Conservation (phyloP, 2,888 invertebrate species). For the Osmoderma eremita region DNA sequence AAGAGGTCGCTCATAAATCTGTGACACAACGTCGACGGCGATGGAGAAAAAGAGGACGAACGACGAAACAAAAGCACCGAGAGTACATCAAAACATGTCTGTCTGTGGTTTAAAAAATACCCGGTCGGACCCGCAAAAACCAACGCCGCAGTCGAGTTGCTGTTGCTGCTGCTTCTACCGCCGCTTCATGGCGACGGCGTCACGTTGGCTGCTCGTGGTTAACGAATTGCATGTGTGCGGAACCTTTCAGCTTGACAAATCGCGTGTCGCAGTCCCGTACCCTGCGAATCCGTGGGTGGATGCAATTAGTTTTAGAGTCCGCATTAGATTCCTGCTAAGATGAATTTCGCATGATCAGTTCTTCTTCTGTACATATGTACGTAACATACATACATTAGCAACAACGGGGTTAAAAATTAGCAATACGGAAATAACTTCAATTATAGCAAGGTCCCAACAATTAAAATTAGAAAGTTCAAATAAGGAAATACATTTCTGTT, state of each 20-base stretch:
- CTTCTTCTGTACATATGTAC: conserved; percentile 8
- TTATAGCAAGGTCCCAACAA: no score
- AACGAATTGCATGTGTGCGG: conserved; percentile 65
- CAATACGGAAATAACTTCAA: no score
- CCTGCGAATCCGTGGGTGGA: conserved; percentile 56
- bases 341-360: conserved; percentile 39
- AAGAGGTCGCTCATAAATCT: conserved; percentile 57
- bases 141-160: conserved; percentile 53
- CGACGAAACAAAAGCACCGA: conserved; percentile 58
- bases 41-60: conserved; percentile 35
- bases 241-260: conserved; percentile 65
- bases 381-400: no score
- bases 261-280: conserved; percentile 56
- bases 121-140: conserved; percentile 59
- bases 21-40: conserved; percentile 53
- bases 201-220: conserved; percentile 63
- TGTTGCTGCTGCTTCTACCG: no score
- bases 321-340: conserved; percentile 43
- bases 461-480: no score
- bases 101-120: conserved; percentile 59
- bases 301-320: conserved; percentile 55
- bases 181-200: conserved; percentile 60
- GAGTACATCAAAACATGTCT: conserved; percentile 62
- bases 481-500: no score
- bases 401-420: no score